Conservation (phyloP, 2,113 vertebrate species). For the Thunnus thynnus region DNA sequence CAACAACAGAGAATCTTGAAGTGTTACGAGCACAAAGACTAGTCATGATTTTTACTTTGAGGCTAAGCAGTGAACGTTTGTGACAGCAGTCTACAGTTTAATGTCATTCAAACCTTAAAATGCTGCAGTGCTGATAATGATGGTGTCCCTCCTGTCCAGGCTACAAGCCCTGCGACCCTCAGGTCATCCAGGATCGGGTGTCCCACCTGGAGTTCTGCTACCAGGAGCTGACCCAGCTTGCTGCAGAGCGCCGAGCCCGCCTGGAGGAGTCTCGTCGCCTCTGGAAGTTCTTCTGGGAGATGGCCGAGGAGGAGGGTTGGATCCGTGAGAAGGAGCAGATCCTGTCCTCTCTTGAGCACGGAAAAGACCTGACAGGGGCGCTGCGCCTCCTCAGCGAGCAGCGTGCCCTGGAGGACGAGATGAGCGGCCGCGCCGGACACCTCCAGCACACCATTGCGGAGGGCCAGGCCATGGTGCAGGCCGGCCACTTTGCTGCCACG, state of each 20-base stretch:
- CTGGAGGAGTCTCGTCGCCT: constrained; percentile 95
- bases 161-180: constrained; percentile 93
- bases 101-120: not conserved
- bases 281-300: constrained; percentile 99
- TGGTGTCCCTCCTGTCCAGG: constrained; percentile 36
- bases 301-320: constrained; percentile 98
- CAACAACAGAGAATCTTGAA: too few relatives aligned
- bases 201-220: constrained; percentile 98
- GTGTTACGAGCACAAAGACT: too few relatives aligned
- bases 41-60: not conserved
- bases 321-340: constrained; percentile 98
- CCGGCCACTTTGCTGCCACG: constrained; percentile 91
- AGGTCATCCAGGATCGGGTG: constrained; percentile 93
- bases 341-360: constrained; percentile 91
- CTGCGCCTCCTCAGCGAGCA: constrained; percentile 94
- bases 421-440: constrained; percentile 91
- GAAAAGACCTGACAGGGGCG: constrained; percentile 93
- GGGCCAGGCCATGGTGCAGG: constrained; percentile 92
- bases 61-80: not conserved
- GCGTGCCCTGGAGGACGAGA: constrained; percentile 94
- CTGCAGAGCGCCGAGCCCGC: constrained; percentile 90
- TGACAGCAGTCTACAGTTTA: not conserved
- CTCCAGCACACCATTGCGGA: constrained; percentile 93
- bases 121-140: not conserved
- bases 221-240: constrained; percentile 94